Base-by-base conservation (phyloP, 2,888 invertebrate genomes). In the Scaptomyza parva region DNA sequence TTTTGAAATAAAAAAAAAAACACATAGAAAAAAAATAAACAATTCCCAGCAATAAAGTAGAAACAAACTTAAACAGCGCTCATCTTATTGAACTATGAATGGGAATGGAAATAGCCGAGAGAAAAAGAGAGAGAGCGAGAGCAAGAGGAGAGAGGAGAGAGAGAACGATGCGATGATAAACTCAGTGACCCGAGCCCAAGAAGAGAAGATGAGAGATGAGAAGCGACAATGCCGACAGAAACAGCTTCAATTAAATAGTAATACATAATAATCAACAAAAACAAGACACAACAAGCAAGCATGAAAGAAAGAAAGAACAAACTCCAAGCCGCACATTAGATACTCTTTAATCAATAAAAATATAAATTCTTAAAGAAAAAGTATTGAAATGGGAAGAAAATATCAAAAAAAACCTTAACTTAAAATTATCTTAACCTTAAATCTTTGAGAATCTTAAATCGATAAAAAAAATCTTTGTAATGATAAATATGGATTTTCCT, bases 161-260 rank as follows among this genome's bases (percentile, higher is more conserved):
- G 11, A 11, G 33, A 18, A n/a, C 44, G 26, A 62, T 52, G 59
- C 61, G 37, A 43, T 51, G 83, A 82, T 87, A 87, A 82, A 79
- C 82, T 62, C 64, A 43, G 53, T 87, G 82, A 87, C 82, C 86
- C 65, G 45, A 67, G 50, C 41, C 48, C 44, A 24, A 35, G 33
- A n/a, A 18, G 18, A n/a, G 4, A 14, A 12, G 35, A 37, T 37
- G 37, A 41, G 48, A 22, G 48, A 40, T 22, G 48, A 55, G 50
- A 51, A 61, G 47, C 40, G 59, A 44, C 50, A 43, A 57, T 65
- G 64, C 78, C 60, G 54, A 62, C 66, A 66, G 53, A n/a, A n/a
- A n/a, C 40, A 45, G 39, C 84, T 79, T 83, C 86, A 85, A 81
- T 84, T 75, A 78, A 86, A 81, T 71, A 75, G 82, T 64, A 86